Evolutionary conservation across 2,888 invertebrate species (phyloP), one percentile per base, ranked within the genome.

Genomic region (Caenorhabditis auriculariae): DNA sequence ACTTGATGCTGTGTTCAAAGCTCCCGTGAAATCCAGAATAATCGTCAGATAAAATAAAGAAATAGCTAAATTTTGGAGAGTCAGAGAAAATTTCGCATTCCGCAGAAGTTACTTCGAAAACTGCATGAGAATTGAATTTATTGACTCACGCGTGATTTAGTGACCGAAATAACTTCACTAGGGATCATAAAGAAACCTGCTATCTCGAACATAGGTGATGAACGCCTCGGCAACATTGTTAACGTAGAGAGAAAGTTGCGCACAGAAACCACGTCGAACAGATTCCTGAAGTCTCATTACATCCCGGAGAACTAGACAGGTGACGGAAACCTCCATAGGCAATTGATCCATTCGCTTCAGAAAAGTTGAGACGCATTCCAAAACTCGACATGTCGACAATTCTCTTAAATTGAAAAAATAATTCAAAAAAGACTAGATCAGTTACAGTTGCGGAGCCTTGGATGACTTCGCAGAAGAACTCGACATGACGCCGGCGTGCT

Each of bases 161-260:
- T n/a, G n/a, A n/a, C n/a, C n/a, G n/a, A n/a, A n/a, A n/a, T n/a
- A n/a, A n/a, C n/a, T n/a, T n/a, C n/a, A n/a, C n/a, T n/a, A n/a
- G 21, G 23, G 12, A 23, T 3, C 26, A 24, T 9, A 27, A 41
- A 42, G 19, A 17, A n/a, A 70, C 70, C 64, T 69, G 12, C 67
- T 66, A 47, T 69, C 70, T 57, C 61, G 52, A 39, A 74, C 74
- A 35, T 63, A 71, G 2, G 49, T 54, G 24, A 73, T 71, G 46
- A 75, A 69, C 3, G 74, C 71, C 19, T 54, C 32, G 1, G 78
- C 76, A 19, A 66, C 49, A 54, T 78, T 75, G 19, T 76, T 76
- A 17, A 79, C 43, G 32, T 62, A 65, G 6, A 77, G 55, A 42
- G 74, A 64, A 21, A 79, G 57, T 48, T 79, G 79, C 24, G 71